These are phyloP conservation scores for Notiomystis cincta DNA, from an alignment of 2,113 vertebrate genomes.

Conservation along the genomic window DNA sequence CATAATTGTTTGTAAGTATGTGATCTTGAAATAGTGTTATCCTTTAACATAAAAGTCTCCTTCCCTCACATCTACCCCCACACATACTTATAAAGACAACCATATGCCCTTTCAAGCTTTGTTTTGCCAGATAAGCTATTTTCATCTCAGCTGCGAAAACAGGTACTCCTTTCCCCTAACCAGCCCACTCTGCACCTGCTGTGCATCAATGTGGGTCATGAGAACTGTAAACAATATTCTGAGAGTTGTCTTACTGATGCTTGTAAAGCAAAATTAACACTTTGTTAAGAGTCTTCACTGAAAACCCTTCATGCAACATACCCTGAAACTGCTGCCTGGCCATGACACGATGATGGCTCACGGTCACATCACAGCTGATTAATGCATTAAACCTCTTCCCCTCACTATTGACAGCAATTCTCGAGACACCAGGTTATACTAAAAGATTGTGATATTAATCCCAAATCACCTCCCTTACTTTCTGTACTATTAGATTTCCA, in stretches of 20 bases:
- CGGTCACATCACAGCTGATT: not conserved
- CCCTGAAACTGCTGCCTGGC: not conserved
- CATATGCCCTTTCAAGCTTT: slow-evolving; percentile 59
- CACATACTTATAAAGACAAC: slow-evolving; percentile 7
- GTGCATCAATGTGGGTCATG: slow-evolving; percentile 39
- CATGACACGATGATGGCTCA: not conserved
- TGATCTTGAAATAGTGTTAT: slow-evolving; percentile 45
- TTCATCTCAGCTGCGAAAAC: slow-evolving; percentile 52
- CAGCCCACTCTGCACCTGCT: slow-evolving; percentile 62
- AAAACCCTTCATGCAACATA: not conserved
- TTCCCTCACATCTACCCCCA: slow-evolving; percentile 26
- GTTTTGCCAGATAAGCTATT: slow-evolving; percentile 54
- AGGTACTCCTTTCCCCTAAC: slow-evolving; percentile 38
- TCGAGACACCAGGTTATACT: not conserved
- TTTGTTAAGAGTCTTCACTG: not conserved
- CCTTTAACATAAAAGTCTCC: not conserved
- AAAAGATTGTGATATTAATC: not conserved
- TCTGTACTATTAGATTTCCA: not conserved
- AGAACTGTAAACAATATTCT: slow-evolving; percentile 47
- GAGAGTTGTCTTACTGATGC: not conserved
- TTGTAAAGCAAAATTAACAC: slow-evolving; percentile 8
- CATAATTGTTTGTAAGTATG: slow-evolving; percentile 23
- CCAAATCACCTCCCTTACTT: not conserved
- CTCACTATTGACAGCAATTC: not conserved
- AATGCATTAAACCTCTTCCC: not conserved